Conservation (phyloP, 2,888 invertebrate species). For the Taenaris catops region DNA sequence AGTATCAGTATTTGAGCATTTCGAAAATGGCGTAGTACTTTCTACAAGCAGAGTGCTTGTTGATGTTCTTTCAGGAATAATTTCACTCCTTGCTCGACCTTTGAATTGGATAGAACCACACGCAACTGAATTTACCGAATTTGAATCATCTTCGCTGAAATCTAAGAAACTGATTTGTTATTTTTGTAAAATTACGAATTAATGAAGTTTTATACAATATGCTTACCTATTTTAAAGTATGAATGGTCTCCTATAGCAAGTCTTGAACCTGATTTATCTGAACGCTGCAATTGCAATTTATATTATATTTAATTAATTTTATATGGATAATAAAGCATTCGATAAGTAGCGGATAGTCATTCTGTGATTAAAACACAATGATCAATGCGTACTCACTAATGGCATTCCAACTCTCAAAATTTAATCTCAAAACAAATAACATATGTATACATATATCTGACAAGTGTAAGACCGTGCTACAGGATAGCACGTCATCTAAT, state of each 20-base stretch:
- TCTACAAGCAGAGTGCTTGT: constrained; percentile 25
- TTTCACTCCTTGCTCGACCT: constrained; percentile 29
- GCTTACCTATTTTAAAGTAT: constrained; percentile 54
- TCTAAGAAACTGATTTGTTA: constrained; percentile 32
- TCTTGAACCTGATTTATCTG: constrained; percentile 49
- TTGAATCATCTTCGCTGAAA: constrained; percentile 41
- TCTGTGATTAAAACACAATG: no score
- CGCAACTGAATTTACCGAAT: constrained; percentile 33
- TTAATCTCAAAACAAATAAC: no score
- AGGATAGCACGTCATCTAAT: no score
- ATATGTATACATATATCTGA: no score
- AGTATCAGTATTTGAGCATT: constrained; percentile 35
- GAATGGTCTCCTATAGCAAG: constrained; percentile 63
- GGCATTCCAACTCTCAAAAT: no score
- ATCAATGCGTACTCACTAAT: no score
- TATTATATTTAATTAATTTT: no score
- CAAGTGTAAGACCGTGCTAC: no score
- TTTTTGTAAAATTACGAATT: neutral
- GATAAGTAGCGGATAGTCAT: no score
- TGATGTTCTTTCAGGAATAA: constrained; percentile 34
- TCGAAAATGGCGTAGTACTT: constrained; percentile 30
- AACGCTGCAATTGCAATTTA: constrained; percentile 39
- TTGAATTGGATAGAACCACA: constrained; percentile 31
- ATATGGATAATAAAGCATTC: no score
- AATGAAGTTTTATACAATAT: neutral